Evolutionary conservation across 2,797 vertebrate genomes (phyloP).

Genomic region (Spinibarbus caldwelli): DNA sequence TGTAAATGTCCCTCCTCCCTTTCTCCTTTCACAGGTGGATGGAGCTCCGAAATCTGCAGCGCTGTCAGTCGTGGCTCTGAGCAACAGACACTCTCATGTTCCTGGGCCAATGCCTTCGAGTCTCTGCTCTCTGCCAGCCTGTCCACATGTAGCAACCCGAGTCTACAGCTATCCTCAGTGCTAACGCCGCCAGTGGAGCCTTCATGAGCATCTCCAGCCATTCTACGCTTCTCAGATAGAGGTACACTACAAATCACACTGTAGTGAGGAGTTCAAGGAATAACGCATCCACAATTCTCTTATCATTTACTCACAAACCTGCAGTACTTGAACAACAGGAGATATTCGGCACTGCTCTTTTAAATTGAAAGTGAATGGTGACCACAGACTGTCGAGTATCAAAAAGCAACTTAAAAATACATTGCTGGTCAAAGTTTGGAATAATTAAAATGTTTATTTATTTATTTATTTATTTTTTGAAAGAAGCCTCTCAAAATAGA

Average conservation of each 20-base stretch:
- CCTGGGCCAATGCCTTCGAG: slow-evolving; percentile 12
- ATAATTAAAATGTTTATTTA: too few species aligned
- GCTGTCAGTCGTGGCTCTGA: slow-evolving; percentile 28
- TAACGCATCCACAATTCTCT: not conserved
- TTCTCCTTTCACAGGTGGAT: slow-evolving; percentile 48
- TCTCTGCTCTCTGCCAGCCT: slow-evolving; percentile 6
- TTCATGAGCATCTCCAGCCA: slow-evolving; percentile 73
- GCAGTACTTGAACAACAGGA: not conserved
- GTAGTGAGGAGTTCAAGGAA: not conserved
- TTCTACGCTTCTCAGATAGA: slow-evolving; percentile 70
- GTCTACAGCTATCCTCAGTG: slow-evolving; percentile 32
- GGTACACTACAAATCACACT: slow-evolving; percentile 62
- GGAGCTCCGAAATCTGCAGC: slow-evolving; percentile 22
- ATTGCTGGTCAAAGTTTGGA: not conserved
- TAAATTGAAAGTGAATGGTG: not conserved
- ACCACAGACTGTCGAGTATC: not conserved
- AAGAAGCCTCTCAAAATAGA: too few species aligned
- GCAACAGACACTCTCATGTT: slow-evolving; percentile 29
- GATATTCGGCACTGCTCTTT: not conserved
- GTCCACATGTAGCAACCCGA: slow-evolving; percentile 48
- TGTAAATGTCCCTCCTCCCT: slow-evolving; percentile 31
- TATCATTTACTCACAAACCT: not conserved
- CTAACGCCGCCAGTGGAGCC: slow-evolving; percentile 54
- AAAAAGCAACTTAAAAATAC: not conserved
- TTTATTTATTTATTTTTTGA: too few species aligned